Conservation (phyloP, 2,797 vertebrate species). For the Antennarius maculatus region DNA sequence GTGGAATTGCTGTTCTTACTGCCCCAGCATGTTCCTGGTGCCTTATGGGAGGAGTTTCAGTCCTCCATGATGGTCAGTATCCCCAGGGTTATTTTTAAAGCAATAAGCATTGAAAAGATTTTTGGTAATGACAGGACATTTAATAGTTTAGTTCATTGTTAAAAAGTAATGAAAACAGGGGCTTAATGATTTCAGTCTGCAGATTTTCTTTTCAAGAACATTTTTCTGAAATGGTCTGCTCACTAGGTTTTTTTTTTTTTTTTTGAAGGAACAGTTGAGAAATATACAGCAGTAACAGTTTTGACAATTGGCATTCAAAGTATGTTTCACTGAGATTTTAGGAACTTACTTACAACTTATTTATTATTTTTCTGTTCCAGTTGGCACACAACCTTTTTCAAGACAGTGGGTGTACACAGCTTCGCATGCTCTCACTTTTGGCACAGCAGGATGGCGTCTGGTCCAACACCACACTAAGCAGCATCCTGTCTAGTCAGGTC, state of each 20-base stretch:
- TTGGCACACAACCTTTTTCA: slow-evolving; percentile 92
- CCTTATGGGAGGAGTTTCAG: slow-evolving; percentile 96
- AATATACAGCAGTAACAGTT: not conserved
- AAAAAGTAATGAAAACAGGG: slow-evolving; percentile 1
- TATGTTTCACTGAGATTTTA: slow-evolving; percentile 23
- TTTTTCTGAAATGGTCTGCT: not conserved
- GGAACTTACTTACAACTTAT: slow-evolving; percentile 22
- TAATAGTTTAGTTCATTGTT: slow-evolving; percentile 23
- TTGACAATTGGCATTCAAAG: slow-evolving; percentile 5
- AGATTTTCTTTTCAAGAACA: not conserved
- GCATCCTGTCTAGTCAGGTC: slow-evolving; percentile 90
- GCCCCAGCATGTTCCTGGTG: slow-evolving; percentile 91
- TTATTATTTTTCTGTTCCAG: slow-evolving; percentile 74
- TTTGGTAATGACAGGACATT: slow-evolving; percentile 11
- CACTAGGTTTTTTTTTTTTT: too few species aligned
- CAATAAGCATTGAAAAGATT: slow-evolving; percentile 29
- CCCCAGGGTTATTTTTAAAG: slow-evolving; percentile 34
- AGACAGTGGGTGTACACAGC: slow-evolving; percentile 92
- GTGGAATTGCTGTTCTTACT: slow-evolving; percentile 94
- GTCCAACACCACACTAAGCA: slow-evolving; percentile 90
- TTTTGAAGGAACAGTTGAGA: slow-evolving; percentile 5
- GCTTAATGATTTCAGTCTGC: not conserved
- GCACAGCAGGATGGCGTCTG: slow-evolving; percentile 93
- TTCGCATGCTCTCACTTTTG: slow-evolving; percentile 89
- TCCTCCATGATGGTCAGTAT: slow-evolving; percentile 93